phyloP scores from a whole-genome alignment of 2,888 invertebrate species.

The Clusia tigrina region DNA sequence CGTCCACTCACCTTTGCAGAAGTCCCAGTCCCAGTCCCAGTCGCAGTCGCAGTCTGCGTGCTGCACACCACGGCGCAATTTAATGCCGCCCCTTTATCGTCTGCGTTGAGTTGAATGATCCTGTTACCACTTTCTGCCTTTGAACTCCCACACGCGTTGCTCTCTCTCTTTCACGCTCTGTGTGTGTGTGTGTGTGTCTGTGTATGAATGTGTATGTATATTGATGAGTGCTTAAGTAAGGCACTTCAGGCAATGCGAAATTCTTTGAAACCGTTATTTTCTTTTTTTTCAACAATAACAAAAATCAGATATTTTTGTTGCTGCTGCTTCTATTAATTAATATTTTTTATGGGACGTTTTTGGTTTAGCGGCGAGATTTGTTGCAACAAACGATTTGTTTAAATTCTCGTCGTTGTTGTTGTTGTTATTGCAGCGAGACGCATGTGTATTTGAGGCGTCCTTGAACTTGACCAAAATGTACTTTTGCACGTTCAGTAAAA shows the following conservation, averaged over 20 bases:
- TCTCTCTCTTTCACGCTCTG: background rate
- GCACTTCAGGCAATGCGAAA: background rate
- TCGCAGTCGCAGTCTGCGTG: background rate
- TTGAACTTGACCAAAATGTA: constrained; percentile 53
- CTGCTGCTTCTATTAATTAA: constrained; percentile 6
- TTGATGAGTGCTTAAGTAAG: background rate
- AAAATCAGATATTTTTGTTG: too few relatives aligned
- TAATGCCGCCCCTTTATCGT: background rate
- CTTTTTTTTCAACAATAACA: background rate
- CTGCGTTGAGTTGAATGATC: constrained; percentile 1
- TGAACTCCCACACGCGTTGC: background rate
- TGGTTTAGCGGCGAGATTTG: background rate
- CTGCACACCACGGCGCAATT: background rate
- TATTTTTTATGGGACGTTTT: background rate
- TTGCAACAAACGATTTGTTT: too few relatives aligned
- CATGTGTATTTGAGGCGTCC: constrained; percentile 39
- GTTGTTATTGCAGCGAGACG: constrained; percentile 4
- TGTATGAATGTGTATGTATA: too few relatives aligned
- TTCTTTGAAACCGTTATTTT: constrained; percentile 5
- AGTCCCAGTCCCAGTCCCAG: too few relatives aligned
- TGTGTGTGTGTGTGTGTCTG: too few relatives aligned
- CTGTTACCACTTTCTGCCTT: too few relatives aligned
- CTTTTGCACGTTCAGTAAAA: constrained; percentile 33
- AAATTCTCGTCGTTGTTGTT: constrained; percentile 18
- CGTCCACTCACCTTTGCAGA: constrained; percentile 5